Conservation (phyloP, 2,113 vertebrate genomes). For the Seriola quinqueradiata region DNA sequence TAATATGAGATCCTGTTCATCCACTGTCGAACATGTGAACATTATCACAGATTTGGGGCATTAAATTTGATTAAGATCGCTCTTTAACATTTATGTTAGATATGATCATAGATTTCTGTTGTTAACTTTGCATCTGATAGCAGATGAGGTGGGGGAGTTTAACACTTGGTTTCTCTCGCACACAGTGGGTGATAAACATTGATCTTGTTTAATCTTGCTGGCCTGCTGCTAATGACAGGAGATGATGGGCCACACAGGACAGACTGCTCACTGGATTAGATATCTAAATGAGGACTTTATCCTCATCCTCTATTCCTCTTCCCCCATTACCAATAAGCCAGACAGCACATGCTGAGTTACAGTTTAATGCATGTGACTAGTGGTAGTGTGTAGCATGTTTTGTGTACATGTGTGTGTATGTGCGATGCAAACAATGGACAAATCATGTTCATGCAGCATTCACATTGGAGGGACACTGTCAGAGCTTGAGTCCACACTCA, state of each 20-base stretch:
- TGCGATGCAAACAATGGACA: constrained; percentile 26
- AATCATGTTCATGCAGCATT: constrained; percentile 11
- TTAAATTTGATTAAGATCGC: constrained; percentile 57
- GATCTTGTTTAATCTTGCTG: constrained; percentile 83
- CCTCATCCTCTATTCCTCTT: constrained; percentile 67
- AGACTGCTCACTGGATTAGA: constrained; percentile 80
- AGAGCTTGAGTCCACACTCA: constrained; percentile 10
- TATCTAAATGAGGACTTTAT: constrained; percentile 81
- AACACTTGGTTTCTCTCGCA: constrained; percentile 50
- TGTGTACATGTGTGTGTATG: constrained; percentile 24
- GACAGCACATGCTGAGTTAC: constrained; percentile 60
- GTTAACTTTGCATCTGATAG: constrained; percentile 9
- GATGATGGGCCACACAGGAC: constrained; percentile 78
- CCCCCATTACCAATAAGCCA: constrained; percentile 70
- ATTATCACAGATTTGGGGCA: constrained; percentile 57
- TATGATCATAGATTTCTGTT: constrained; percentile 49
- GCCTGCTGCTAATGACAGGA: constrained; percentile 78
- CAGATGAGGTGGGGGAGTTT: constrained; percentile 50
- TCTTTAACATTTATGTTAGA: constrained; percentile 35
- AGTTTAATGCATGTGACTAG: constrained; percentile 59
- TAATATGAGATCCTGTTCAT: constrained; percentile 43
- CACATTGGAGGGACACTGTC: constrained; percentile 21
- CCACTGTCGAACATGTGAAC: constrained; percentile 22
- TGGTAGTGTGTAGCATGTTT: constrained; percentile 15
- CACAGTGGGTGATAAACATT: constrained; percentile 75